These are phyloP conservation scores for Marisa cornuarietis DNA, from an alignment of 1,140 invertebrate species.

Conservation along the genomic window DNA sequence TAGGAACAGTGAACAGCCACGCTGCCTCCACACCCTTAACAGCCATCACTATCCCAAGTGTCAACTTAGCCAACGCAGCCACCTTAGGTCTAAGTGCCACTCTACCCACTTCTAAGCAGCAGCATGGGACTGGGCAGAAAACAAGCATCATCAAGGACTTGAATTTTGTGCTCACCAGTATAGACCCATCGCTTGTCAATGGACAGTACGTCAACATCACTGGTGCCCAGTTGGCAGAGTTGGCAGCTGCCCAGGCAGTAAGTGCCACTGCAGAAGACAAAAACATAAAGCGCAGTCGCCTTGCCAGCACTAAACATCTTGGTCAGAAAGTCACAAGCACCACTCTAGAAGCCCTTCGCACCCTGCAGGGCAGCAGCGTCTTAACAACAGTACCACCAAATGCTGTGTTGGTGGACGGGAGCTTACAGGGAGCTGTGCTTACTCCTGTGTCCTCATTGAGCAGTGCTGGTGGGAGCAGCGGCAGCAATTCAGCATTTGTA, in stretches of 20 bases:
- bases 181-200: slow-evolving; percentile 52
- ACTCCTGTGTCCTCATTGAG: slow-evolving; percentile 41
- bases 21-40: slow-evolving; percentile 40
- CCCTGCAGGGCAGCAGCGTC: slow-evolving; percentile 45
- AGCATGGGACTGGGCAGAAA: slow-evolving; percentile 21
- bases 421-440: slow-evolving; percentile 49
- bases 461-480: slow-evolving; percentile 17
- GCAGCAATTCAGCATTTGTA: slow-evolving; percentile 34
- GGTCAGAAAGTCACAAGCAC: slow-evolving; percentile 4
- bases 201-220: slow-evolving; percentile 56
- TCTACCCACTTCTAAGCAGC: slow-evolving; percentile 35
- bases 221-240: slow-evolving; percentile 43
- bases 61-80: slow-evolving; percentile 51
- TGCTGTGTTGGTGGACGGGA: slow-evolving; percentile 47
- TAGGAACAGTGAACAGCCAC: slow-evolving; percentile 33
- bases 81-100: slow-evolving; percentile 33
- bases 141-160: slow-evolving; percentile 57
- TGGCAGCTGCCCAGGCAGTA: slow-evolving; percentile 35
- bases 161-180: slow-evolving; percentile 53
- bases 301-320: slow-evolving; percentile 9
- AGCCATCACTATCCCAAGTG: slow-evolving; percentile 55
- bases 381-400: slow-evolving; percentile 41
- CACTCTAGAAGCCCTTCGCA: slow-evolving; percentile 25
- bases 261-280: slow-evolving; percentile 27
- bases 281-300: slow-evolving; percentile 32